Evolutionary conservation across 2,113 vertebrate species (phyloP).

Genomic region (Upupa epops): DNA sequence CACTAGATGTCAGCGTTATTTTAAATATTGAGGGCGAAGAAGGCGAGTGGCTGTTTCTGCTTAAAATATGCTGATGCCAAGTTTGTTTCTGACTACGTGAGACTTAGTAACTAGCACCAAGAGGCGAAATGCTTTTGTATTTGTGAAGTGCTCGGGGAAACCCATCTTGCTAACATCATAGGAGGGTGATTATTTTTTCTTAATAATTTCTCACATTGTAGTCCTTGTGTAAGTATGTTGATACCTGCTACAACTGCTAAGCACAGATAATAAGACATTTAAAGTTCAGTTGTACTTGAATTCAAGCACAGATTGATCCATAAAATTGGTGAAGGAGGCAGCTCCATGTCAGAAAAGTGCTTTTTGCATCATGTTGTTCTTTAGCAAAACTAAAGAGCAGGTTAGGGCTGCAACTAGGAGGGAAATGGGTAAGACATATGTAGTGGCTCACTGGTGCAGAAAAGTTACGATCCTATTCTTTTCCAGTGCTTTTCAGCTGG

Average conservation of each 20-base stretch:
- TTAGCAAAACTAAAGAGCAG: neutral
- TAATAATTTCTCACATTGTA: neutral
- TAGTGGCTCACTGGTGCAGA: neutral
- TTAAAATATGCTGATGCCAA: neutral
- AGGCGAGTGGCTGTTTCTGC: rapidly evolving
- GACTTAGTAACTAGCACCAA: neutral
- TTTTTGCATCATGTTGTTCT: neutral
- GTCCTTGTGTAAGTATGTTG: neutral
- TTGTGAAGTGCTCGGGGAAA: neutral
- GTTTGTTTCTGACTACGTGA: neutral
- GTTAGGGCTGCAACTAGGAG: neutral
- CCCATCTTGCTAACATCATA: neutral
- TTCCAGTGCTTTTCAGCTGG: neutral
- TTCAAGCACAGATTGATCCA: neutral
- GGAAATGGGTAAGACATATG: neutral
- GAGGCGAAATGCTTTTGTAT: neutral
- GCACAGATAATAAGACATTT: neutral
- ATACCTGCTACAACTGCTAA: neutral
- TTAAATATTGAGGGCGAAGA: neutral
- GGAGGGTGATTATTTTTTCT: neutral
- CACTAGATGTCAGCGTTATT: conserved; percentile 65
- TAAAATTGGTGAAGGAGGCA: neutral
- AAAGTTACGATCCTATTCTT: neutral
- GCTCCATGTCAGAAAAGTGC: neutral
- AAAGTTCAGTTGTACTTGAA: neutral